Base-by-base conservation (phyloP, 2,888 invertebrate genomes). In the Herminia tarsipennalis region DNA sequence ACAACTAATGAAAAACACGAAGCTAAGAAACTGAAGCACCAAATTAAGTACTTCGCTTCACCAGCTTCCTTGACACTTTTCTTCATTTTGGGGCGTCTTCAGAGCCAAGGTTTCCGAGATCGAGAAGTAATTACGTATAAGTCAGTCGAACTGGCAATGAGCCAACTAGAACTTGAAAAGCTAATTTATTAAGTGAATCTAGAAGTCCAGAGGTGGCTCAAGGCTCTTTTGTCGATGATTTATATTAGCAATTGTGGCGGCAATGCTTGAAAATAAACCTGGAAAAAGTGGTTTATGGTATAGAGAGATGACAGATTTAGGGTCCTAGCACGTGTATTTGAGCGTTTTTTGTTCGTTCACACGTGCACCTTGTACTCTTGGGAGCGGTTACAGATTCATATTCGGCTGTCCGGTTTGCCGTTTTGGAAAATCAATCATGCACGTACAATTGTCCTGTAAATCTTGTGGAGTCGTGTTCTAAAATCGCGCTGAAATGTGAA, bases 101-200 rank as follows among this genome's bases (percentile, higher is more conserved):
- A 29, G 18, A 24, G 32, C 32, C 25, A 25, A 45, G 36, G 39
- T 21, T 49, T 20, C 33, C 36, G 12, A 27, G 16, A 32, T 28
- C 10, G 44, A 43, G 29, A 20, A 42, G 44, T 62, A 59, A 59
- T 63, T 46, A 47, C 46, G 16, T 47, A 25, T 35, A 59, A 53
- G 43, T 45, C 42, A n/a, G 18, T 35, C 4, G 16, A 4, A 8
- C 37, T 62, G 56, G 62, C 52, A 40, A 12, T 30, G 30, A 32
- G 47, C 62, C 58, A 62, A 30, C n/a, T 13, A 32, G 20, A 27
- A 41, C 32, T 47, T 41, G 17, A 43, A 50, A 55, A 47, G 30
- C 32, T 47, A 41, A 41, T 47, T 47, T 37, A 47, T 47, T 47
- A 41, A 36, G 46, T 46, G 40, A 14, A 29, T 2, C 22, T 27